phyloP scores from a whole-genome alignment of 2,888 invertebrate genomes.

The Xanthia togata region DNA sequence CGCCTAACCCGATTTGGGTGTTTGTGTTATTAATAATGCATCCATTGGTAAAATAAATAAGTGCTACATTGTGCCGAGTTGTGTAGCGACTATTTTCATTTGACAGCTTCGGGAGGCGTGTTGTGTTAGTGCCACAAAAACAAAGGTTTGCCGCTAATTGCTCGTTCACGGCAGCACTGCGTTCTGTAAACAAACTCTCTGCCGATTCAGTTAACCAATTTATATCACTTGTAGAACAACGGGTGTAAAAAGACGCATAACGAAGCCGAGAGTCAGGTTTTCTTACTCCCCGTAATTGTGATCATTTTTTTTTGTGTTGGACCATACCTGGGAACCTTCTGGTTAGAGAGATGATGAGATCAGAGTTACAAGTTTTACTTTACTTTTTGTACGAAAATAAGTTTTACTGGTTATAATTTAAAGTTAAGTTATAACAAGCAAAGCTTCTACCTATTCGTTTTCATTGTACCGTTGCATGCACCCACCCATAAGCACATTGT shows the following conservation, averaged over 20 bases:
- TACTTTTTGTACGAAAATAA: background rate
- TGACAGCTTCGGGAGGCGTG: slow-evolving; percentile 54
- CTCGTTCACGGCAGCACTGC: slow-evolving; percentile 39
- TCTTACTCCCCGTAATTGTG: background rate
- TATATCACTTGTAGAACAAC: slow-evolving; percentile 12
- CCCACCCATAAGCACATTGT: background rate
- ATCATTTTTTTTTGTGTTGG: background rate
- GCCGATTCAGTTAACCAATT: slow-evolving; percentile 20
- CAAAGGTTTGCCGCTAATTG: slow-evolving; percentile 66
- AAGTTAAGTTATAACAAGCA: background rate
- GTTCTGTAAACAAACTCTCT: slow-evolving; percentile 37
- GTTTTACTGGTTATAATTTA: background rate
- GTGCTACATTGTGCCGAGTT: slow-evolving; percentile 37
- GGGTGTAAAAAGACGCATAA: background rate
- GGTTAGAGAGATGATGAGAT: background rate
- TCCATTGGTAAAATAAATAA: slow-evolving; percentile 70
- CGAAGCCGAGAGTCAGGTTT: background rate
- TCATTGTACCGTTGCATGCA: no score
- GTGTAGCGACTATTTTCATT: slow-evolving; percentile 54
- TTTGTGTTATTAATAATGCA: slow-evolving; percentile 81
- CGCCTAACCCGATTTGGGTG: slow-evolving; percentile 76
- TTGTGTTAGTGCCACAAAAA: slow-evolving; percentile 59
- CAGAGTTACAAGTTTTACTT: background rate
- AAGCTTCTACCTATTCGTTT: background rate
- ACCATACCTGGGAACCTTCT: background rate